Base-by-base conservation (phyloP, 2,113 vertebrate genomes). In the Scatophagus argus region DNA sequence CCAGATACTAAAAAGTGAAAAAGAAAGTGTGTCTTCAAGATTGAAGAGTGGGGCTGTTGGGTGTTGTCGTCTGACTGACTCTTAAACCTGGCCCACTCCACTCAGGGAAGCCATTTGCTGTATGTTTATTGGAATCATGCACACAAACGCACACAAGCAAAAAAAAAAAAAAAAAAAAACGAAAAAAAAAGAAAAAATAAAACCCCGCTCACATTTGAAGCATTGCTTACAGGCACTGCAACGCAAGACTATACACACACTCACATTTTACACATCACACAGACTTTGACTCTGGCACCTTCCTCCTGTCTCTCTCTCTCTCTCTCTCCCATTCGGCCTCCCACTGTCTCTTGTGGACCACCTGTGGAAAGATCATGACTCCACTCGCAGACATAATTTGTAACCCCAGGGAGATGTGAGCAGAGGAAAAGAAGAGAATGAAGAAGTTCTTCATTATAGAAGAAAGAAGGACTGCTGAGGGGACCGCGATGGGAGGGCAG, bases 31-130 rank as follows among this genome's bases (percentile, higher is more conserved):
- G 51, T 84, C 55, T 82, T 23, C 17, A 56, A 51, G 63, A 82
- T 61, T 59, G 75, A 61, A 81, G 74, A 67, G 74, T 68, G 67
- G 77, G 70, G 75, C 75, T 74, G 78, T 61, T 52, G 81, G 85
- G 79, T 80, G 81, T 73, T 61, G 76, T 77, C 80, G 76, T 77
- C 80, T 65, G 77, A 81, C 59, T 49, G 64, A 86, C 79, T 82
- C 78, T 77, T 77, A 59, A 86, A 87, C 74, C 84, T 69, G 86
- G 84, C 88, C 88, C 90, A 84, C 85, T 91, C 91, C 89, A 91
- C 93, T 93, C 93, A 93, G 93, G 92, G 92, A 93, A 89, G 90
- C 87, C 68, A 76, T 79, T 90, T 72, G 91, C 90, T 90, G 88
- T 90, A 89, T 64, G 83, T 83, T 84, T 77, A 77, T 89, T 72